phyloP scores from a whole-genome alignment of 2,888 invertebrate species.

The Barypeithes pellucidus region DNA sequence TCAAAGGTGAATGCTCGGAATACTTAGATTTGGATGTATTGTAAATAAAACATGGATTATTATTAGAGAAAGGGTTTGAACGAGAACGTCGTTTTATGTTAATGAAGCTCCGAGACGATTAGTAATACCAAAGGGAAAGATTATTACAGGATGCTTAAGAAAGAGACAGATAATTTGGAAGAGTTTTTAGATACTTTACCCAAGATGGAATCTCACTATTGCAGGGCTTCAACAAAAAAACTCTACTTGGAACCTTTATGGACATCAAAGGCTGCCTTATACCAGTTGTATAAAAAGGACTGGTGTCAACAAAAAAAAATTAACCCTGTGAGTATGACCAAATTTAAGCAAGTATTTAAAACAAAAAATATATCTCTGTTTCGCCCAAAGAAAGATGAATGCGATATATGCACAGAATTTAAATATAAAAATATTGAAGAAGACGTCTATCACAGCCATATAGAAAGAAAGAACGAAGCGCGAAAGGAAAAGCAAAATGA shows the following conservation, averaged over 20 bases:
- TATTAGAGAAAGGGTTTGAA: too few relatives aligned
- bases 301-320: background rate
- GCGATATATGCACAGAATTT: background rate
- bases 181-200: background rate
- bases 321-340: background rate
- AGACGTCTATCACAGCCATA: background rate
- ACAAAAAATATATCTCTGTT: background rate
- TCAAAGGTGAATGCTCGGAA: too few relatives aligned
- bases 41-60: too few relatives aligned
- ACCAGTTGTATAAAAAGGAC: background rate
- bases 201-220: background rate
- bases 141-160: background rate
- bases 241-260: background rate
- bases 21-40: too few relatives aligned
- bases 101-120: too few relatives aligned
- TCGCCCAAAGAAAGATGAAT: background rate
- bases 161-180: background rate
- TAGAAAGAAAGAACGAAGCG: background rate
- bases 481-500: background rate
- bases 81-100: too few relatives aligned
- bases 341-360: background rate
- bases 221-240: background rate
- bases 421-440: background rate
- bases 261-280: background rate
- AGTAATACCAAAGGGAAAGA: too few relatives aligned